phyloP scores from a whole-genome alignment of 1,140 invertebrate genomes.

The Eupristina koningsbergeri region DNA sequence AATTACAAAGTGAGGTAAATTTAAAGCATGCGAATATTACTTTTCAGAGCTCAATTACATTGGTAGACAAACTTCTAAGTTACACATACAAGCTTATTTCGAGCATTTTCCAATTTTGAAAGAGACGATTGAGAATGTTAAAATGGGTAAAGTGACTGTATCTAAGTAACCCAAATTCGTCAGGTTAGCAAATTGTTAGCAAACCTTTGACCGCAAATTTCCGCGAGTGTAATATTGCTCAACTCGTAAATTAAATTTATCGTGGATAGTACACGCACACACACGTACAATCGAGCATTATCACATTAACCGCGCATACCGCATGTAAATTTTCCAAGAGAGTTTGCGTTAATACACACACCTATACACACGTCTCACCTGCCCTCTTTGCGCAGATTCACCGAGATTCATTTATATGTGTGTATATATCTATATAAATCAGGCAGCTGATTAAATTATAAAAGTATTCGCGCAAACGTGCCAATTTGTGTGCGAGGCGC shows the following conservation, averaged over 20 bases:
- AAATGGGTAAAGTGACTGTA: neutral
- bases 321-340: conserved; percentile 44
- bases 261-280: neutral
- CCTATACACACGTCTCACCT: neutral
- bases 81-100: neutral
- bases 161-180: conserved; percentile 20
- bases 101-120: neutral
- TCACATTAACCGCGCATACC: conserved; percentile 43
- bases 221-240: conserved; percentile 1
- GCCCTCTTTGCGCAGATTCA: neutral
- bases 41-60: neutral
- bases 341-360: neutral
- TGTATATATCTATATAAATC: too few species aligned
- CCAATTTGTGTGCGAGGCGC: conserved; percentile 17
- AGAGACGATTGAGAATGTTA: neutral
- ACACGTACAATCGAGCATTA: conserved; percentile 33
- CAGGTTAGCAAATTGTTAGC: conserved; percentile 18
- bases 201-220: conserved; percentile 24
- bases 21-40: neutral
- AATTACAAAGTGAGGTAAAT: neutral
- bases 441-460: conserved; percentile 35
- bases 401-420: too few species aligned
- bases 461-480: conserved; percentile 11
- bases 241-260: conserved; percentile 49
- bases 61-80: neutral